Base-by-base conservation (phyloP, 2,888 invertebrate genomes). In the Opisthograptis luteolata region DNA sequence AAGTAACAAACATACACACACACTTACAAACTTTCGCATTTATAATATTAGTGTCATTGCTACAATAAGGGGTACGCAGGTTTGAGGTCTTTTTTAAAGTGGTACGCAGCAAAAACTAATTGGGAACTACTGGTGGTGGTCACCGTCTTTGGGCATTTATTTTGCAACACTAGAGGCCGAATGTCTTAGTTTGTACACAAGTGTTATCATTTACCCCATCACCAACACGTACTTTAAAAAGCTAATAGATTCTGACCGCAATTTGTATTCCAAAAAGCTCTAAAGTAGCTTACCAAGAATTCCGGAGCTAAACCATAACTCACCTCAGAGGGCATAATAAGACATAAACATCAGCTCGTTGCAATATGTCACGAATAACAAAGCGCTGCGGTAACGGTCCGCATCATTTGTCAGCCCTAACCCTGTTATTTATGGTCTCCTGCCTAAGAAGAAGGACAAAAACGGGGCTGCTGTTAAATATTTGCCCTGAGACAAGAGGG, bases 401-500 rank as follows among this genome's bases (percentile, higher is more conserved):
- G 68, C 81, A 81, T 86, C 87, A 86, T 87, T 87, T 85, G 86
- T 84, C 87, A 79, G 73, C 79, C 70, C 74, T 79, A 80, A 79
- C 83, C 74, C 79, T 79, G 84, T 87, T 84, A 90, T 90, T 89
- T 90, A 90, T 85, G 83, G 79, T 86, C 83, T 83, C 72, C 76
- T 82, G 77, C 81, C 79, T 76, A 84, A 85, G 84, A 86, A 84
- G 70, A 74, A 82, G 83, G 73, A 87, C 79, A 88, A 87, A 88
- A 88, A 87, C 82, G 72, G 79, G 76, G 80, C 75, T 86, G 84
- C 78, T 84, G 87, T 87, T 89, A 90, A 90, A 90, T 90, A 90
- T 90, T 90, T 89, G 86, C 84, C 81, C 73, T 87, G 87, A 89
- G 89, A 90, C 90, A 89, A 87, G 88, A 88, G 87, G 84, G 87